Evolutionary conservation across 1,140 invertebrate species (phyloP).

Genomic region (Cardiocondyla obscurior): DNA sequence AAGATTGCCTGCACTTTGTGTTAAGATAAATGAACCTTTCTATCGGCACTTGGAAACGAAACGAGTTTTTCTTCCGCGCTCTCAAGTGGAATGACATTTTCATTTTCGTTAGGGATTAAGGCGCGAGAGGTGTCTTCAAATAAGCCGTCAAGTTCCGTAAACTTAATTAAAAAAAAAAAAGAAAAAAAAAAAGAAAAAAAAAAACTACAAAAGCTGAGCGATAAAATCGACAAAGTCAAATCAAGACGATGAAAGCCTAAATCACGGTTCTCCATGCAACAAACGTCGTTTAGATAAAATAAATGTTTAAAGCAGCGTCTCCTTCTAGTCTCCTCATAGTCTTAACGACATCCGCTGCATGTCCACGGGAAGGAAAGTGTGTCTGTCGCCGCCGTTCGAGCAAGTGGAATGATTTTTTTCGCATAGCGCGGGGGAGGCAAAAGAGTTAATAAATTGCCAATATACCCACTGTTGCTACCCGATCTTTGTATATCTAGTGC

Average conservation of each 20-base stretch:
- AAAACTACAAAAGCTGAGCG: no score
- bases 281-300: background rate
- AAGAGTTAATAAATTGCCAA: background rate
- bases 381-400: background rate
- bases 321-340: background rate
- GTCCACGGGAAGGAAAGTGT: background rate
- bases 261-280: background rate
- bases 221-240: no score
- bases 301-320: background rate
- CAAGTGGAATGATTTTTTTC: background rate
- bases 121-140: background rate
- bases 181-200: background rate
- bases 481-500: background rate
- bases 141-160: background rate
- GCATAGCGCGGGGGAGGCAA: background rate
- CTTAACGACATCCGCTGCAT: background rate
- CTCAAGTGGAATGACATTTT: slow-evolving; percentile 17
- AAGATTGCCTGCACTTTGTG: slow-evolving; percentile 53
- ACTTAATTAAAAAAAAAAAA: background rate
- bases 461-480: background rate
- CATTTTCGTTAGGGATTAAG: background rate
- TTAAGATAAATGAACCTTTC: slow-evolving; percentile 49
- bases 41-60: slow-evolving; percentile 28
- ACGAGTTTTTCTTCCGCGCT: slow-evolving; percentile 2
- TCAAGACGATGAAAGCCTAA: background rate